Percentiles rank a stretch among this genome's conserved stretches.
These are phyloP conservation scores for Eudyptes chrysolophus DNA, from an alignment of 2,113 vertebrate species.

Conservation along the genomic window DNA sequence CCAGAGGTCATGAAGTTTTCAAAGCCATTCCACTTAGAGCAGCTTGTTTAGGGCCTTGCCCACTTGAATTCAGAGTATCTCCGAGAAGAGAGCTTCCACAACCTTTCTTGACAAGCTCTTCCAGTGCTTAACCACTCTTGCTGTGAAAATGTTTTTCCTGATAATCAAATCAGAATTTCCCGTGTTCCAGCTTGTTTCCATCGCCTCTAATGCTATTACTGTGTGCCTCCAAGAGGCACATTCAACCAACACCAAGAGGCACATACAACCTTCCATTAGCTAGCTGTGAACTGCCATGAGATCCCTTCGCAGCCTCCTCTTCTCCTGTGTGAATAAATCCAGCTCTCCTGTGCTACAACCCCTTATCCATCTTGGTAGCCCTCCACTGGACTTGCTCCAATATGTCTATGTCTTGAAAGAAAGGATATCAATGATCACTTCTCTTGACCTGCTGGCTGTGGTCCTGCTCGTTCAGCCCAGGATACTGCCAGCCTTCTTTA, in stretches of 20 bases:
- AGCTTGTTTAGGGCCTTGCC: background rate
- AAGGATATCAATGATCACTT: background rate
- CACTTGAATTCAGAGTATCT: background rate
- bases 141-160: background rate
- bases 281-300: background rate
- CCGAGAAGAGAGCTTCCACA: background rate
- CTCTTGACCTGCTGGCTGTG: background rate
- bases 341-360: background rate
- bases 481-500: background rate
- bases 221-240: background rate
- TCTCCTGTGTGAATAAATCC: background rate
- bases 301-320: background rate
- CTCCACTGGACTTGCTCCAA: background rate
- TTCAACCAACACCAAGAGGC: too few relatives aligned
- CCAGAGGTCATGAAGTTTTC: background rate
- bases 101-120: background rate
- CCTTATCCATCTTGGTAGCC: background rate
- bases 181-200: background rate
- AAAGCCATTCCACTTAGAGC: background rate
- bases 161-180: background rate
- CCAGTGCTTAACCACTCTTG: background rate
- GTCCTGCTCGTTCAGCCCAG: background rate
- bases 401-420: background rate
- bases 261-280: background rate
- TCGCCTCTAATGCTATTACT: background rate